A percentile compares a stretch with the other conserved stretches of the same genome.
Conservation (phyloP, 2,113 vertebrate genomes). For the Oriolus oriolus region DNA sequence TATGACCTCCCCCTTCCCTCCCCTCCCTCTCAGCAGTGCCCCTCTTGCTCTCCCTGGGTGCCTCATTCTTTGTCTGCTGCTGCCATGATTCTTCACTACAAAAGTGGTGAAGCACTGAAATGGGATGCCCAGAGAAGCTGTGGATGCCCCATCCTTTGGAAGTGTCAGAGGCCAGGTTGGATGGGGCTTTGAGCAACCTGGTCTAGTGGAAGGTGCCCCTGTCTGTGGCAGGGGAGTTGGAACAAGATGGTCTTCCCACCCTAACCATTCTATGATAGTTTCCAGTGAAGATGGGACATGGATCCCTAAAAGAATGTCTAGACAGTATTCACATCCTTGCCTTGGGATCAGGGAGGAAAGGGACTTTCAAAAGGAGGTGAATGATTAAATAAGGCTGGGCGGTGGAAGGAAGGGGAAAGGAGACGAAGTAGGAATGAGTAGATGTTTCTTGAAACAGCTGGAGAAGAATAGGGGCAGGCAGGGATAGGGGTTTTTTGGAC, state of each 20-base stretch:
- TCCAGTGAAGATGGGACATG: background rate
- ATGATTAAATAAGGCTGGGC: background rate
- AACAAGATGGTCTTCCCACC: background rate
- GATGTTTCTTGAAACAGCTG: background rate
- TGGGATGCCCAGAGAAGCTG: background rate
- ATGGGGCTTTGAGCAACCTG: background rate
- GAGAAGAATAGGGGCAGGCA: background rate
- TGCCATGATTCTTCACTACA: background rate
- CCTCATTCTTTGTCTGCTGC: background rate
- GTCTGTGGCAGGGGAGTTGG: background rate
- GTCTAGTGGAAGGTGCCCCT: background rate
- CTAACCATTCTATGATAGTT: background rate
- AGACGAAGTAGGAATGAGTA: background rate
- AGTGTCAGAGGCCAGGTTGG: background rate
- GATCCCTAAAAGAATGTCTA: background rate
- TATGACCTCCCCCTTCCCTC: background rate
- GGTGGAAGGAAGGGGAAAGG: background rate
- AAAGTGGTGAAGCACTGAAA: background rate
- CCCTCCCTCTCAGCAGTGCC: background rate
- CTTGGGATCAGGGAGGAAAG: background rate
- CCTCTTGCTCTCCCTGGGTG: background rate
- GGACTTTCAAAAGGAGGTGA: background rate
- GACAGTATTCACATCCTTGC: background rate
- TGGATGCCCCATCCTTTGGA: background rate
- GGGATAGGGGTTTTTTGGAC: background rate